A percentile compares a stretch with the other conserved stretches of the same genome.
phyloP scores from a whole-genome alignment of 2,888 invertebrate species.

The Galerucella pusilla region DNA sequence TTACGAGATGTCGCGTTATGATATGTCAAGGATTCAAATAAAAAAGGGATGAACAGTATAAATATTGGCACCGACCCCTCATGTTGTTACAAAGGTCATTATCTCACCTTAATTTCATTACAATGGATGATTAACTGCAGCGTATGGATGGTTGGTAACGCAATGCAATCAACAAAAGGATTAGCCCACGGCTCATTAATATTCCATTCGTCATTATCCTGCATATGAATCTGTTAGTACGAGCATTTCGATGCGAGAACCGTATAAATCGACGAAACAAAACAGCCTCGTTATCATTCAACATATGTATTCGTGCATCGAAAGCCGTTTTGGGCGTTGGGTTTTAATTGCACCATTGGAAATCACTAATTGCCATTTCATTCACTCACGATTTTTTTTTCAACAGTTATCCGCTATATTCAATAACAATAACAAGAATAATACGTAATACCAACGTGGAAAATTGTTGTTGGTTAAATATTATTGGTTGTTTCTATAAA shows the following conservation, averaged over 20 bases:
- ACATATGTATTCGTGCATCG: neutral
- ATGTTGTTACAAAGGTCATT: neutral
- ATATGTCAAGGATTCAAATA: no score
- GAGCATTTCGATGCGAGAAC: conserved; percentile 15
- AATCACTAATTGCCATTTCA: neutral
- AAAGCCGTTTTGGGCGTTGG: conserved; percentile 15
- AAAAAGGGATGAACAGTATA: no score
- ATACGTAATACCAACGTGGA: neutral
- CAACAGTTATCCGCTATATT: neutral
- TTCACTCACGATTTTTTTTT: conserved; percentile 18
- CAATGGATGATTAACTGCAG: neutral
- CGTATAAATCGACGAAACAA: conserved; percentile 14
- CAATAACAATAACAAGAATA: conserved; percentile 1
- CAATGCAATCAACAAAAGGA: conserved; percentile 8
- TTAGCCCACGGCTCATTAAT: conserved; percentile 14
- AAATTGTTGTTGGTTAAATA: neutral
- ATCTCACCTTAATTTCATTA: neutral
- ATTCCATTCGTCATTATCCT: conserved; percentile 20
- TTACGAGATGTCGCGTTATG: no score
- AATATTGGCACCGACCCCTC: neutral
- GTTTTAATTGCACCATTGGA: conserved; percentile 23
- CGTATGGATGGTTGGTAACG: conserved; percentile 2
- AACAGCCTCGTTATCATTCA: conserved; percentile 19
- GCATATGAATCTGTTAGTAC: conserved; percentile 17
- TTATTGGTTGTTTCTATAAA: neutral